These are phyloP conservation scores for Catostomus latipinnis DNA, from an alignment of 2,797 vertebrate genomes.

Conservation along the genomic window DNA sequence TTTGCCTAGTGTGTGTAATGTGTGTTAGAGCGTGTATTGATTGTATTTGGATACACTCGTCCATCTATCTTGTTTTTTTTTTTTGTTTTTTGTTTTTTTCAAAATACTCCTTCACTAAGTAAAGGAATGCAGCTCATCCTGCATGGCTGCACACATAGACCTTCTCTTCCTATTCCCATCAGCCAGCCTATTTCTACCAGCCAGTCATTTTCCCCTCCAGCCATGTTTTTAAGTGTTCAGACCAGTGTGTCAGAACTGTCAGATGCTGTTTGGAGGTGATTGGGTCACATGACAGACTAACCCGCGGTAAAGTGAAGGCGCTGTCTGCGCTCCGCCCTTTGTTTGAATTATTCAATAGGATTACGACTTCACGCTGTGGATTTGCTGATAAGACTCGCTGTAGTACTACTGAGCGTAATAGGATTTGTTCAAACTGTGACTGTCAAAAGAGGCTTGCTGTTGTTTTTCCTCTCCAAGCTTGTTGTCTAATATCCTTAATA, in stretches of 20 bases:
- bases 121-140: slow-evolving; percentile 15
- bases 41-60: slow-evolving; percentile 24
- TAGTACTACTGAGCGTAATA: slow-evolving; percentile 37
- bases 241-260: slow-evolving; percentile 49
- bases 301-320: slow-evolving; percentile 24
- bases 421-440: slow-evolving; percentile 51
- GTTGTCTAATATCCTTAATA: not conserved
- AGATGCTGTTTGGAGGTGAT: slow-evolving; percentile 60
- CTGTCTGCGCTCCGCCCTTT: not conserved
- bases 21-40: slow-evolving; percentile 22
- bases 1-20: not conserved
- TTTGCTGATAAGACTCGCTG: slow-evolving; percentile 37
- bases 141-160: slow-evolving; percentile 5
- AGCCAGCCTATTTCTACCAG: not conserved
- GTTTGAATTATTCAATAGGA: slow-evolving; percentile 55
- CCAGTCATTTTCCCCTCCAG: slow-evolving; percentile 19
- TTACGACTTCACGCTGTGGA: slow-evolving; percentile 48
- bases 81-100: too few relatives aligned
- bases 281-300: slow-evolving; percentile 56
- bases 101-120: slow-evolving; percentile 15
- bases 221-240: slow-evolving; percentile 37
- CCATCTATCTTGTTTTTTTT: not conserved
- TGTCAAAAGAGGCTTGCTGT: slow-evolving; percentile 32
- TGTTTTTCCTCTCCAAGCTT: slow-evolving; percentile 25
- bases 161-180: slow-evolving; percentile 39